Evolutionary conservation across 2,797 vertebrate species (phyloP), one percentile per base, ranked within the genome.

Genomic region (Centroberyx gerrardi): DNA sequence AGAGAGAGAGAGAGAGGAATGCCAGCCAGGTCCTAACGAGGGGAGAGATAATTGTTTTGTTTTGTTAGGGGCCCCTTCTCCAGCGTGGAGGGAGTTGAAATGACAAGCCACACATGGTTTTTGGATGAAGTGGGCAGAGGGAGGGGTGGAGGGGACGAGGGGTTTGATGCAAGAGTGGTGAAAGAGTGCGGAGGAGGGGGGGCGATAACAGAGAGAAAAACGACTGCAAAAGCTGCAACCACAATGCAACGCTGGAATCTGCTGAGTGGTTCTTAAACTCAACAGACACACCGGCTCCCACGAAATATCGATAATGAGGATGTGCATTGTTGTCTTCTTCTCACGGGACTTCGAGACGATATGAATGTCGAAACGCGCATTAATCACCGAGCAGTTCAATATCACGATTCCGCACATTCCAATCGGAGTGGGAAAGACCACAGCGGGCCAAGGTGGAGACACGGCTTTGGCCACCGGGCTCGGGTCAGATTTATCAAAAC

Each of bases 1-100:
- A 33, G 46, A 52, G 17, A 31, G 17, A n/a, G 28, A 64, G 3
- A 36, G 48, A 22, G 51, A 33, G 10, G 9, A 38, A 90, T 52
- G 80, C 58, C 52, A 85, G 91, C 90, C 93, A 93, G 90, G 80
- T 82, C 89, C 90, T 93, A 91, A 93, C 78, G 87, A 92, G 87
- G 88, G 81, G 74, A 84, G 84, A 88, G 90, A 89, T 94, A 92
- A 93, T 93, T 92, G 90, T 94, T 90, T 91, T 90, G 87, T 90
- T 92, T 91, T 85, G 90, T 91, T 88, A 87, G 82, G 88, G 90
- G 87, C 82, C 87, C 22, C 74, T 89, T 86, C 80, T 82, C 80
- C 72, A 71, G 75, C 14, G 73, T 76, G 76, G 80, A 83, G 90
- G 90, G 90, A 88, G 81, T 78, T 86, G 66, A 87, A 90, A 89